Conservation (phyloP, 2,797 vertebrate species). For the Heteromormyrus szaboi region DNA sequence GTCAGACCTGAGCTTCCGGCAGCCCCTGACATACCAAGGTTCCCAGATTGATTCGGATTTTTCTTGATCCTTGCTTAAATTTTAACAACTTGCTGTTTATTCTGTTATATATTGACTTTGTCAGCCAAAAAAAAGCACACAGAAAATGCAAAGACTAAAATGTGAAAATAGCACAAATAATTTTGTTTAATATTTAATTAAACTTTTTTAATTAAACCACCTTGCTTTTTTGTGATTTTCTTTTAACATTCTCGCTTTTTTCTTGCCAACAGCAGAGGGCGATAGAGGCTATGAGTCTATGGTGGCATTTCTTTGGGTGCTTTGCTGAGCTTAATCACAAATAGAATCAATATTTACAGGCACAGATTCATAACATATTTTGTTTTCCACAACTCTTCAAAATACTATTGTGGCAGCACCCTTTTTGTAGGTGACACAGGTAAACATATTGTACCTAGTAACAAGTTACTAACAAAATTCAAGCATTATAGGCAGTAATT, state of each 20-base stretch:
- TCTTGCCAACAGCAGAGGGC: neutral
- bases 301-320: neutral
- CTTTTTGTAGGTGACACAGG: neutral
- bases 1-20: neutral
- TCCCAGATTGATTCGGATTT: neutral
- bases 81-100: neutral
- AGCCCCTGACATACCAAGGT: neutral
- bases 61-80: neutral
- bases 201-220: neutral
- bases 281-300: neutral
- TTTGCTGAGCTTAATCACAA: neutral
- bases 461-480: neutral
- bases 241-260: neutral
- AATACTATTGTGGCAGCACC: neutral
- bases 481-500: neutral
- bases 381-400: neutral
- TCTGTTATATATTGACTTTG: neutral
- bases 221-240: neutral
- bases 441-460: neutral
- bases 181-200: neutral
- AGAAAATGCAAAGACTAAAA: neutral
- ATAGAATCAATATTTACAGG: neutral
- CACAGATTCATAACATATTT: neutral
- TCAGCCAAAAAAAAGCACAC: neutral
- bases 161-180: neutral